A percentile compares a stretch with the other conserved stretches of the same genome.
Conservation (phyloP, 2,113 vertebrate genomes). For the Pithys albifrons region DNA sequence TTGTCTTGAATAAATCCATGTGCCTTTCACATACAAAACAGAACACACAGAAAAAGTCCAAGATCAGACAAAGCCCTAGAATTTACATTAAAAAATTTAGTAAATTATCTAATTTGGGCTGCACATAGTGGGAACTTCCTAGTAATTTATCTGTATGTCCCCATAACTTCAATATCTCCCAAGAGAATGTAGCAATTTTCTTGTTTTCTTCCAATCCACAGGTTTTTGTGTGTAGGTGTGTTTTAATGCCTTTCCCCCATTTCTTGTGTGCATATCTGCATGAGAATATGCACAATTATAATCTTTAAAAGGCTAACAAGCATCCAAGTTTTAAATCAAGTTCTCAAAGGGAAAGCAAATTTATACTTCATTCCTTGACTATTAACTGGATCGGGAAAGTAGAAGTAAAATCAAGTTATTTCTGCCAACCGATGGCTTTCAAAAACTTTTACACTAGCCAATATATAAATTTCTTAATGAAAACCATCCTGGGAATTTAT, state of each 20-base stretch:
- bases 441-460: constrained; percentile 51
- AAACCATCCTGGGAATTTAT: constrained; percentile 62
- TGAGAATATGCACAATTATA: constrained; percentile 50
- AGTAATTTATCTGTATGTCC: not conserved
- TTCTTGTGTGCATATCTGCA: constrained; percentile 28
- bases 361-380: constrained; percentile 52
- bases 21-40: not conserved
- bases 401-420: constrained; percentile 55
- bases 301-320: constrained; percentile 51
- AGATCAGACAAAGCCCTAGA: not conserved
- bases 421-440: constrained; percentile 58
- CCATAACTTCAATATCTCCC: not conserved
- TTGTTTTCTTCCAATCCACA: constrained; percentile 37
- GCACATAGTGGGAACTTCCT: not conserved
- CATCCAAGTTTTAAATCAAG: constrained; percentile 33
- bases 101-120: not conserved
- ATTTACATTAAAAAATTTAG: not conserved
- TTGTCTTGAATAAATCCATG: not conserved
- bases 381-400: constrained; percentile 43
- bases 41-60: not conserved
- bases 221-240: constrained; percentile 54
- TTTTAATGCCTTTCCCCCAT: constrained; percentile 44
- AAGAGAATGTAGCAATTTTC: constrained; percentile 30
- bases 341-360: constrained; percentile 61
- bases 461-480: constrained; percentile 68